A percentile compares a stretch with the other conserved stretches of the same genome.
These are phyloP conservation scores for Hypothenemus hampei DNA, from an alignment of 1,140 invertebrate species.

Conservation along the genomic window DNA sequence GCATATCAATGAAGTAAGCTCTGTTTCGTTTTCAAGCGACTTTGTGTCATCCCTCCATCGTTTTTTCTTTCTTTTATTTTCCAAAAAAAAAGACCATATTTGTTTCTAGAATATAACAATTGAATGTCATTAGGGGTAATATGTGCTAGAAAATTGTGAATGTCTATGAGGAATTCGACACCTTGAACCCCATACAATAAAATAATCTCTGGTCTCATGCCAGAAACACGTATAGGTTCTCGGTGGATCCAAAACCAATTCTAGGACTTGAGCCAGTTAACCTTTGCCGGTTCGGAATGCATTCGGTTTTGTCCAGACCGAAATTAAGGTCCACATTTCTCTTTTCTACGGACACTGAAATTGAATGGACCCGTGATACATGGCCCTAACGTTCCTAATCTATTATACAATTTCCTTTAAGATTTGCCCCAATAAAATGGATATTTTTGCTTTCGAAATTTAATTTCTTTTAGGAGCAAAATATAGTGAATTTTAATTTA, in stretches of 20 bases:
- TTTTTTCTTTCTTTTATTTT: slow-evolving; percentile 28
- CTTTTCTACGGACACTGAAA: slow-evolving; percentile 38
- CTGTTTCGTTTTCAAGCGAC: slow-evolving; percentile 37
- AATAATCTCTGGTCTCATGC: too few species aligned
- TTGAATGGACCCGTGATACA: slow-evolving; percentile 38
- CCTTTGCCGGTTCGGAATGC: slow-evolving; percentile 35
- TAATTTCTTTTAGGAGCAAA: too few species aligned
- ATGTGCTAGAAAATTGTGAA: too few species aligned
- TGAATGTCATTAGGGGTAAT: too few species aligned
- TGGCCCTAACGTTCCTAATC: slow-evolving; percentile 24
- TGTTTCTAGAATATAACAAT: too few species aligned
- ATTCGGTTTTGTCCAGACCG: slow-evolving; percentile 38
- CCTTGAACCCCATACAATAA: too few species aligned
- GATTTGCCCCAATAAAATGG: slow-evolving; percentile 23
- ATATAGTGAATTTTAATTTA: neutral
- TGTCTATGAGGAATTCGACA: too few species aligned
- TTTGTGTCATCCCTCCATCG: slow-evolving; percentile 18
- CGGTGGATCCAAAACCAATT: neutral
- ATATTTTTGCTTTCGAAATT: slow-evolving; percentile 17
- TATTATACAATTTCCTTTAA: slow-evolving; percentile 29
- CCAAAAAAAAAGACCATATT: neutral
- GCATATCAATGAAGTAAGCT: slow-evolving; percentile 47
- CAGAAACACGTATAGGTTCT: too few species aligned
- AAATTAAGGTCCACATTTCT: slow-evolving; percentile 42
- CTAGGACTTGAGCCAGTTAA: slow-evolving; percentile 39